A percentile compares a stretch with the other conserved stretches of the same genome.
Evolutionary conservation across 2,888 invertebrate species (phyloP).

Genomic region (Holacanthella duospinosa): DNA sequence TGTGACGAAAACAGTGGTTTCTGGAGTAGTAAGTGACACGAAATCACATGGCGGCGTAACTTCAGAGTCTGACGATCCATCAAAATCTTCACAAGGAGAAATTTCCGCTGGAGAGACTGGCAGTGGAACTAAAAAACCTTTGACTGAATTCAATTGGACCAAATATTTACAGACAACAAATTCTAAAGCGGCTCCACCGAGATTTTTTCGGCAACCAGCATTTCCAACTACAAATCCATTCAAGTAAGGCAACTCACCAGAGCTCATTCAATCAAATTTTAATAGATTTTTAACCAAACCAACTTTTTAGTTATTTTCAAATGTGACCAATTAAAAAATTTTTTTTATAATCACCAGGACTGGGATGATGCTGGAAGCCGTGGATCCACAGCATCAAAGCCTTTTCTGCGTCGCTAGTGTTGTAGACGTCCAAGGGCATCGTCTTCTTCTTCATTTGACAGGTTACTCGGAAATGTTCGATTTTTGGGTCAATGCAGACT

Average conservation of each 20-base stretch:
- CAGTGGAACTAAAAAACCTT: neutral
- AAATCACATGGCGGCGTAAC: neutral
- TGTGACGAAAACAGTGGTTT: neutral
- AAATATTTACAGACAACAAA: conserved; percentile 63
- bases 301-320: neutral
- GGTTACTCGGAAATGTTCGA: conserved; percentile 79
- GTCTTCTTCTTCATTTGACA: conserved; percentile 81
- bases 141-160: conserved; percentile 60
- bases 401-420: conserved; percentile 80
- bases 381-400: conserved; percentile 83
- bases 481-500: conserved; percentile 88
- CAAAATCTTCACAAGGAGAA: neutral
- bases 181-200: conserved; percentile 61
- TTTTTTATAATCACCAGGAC: conserved; percentile 41
- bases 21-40: neutral
- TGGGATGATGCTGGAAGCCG: conserved; percentile 85
- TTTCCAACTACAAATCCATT: conserved; percentile 60
- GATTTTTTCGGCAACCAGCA: conserved; percentile 67
- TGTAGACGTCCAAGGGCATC: conserved; percentile 62
- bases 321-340: neutral
- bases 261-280: neutral
- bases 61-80: neutral
- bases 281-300: neutral
- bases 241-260: too few species aligned
- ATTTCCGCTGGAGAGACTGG: neutral